phyloP scores from a whole-genome alignment of 2,797 vertebrate species.

The Buphagus erythrorhynchus region DNA sequence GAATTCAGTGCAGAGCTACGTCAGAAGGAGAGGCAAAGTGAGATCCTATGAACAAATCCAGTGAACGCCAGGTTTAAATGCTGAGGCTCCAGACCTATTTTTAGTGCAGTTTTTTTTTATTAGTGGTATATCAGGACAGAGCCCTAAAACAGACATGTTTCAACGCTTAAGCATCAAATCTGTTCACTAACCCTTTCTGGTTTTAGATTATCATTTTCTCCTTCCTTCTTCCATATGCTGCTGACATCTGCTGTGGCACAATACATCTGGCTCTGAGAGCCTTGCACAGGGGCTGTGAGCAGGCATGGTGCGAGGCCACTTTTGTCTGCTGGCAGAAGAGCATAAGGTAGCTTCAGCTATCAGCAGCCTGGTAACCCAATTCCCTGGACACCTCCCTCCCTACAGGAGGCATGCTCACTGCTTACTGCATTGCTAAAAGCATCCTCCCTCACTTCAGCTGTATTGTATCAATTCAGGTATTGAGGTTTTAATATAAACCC shows the following conservation, averaged over 20 bases:
- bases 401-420: neutral
- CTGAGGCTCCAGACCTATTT: neutral
- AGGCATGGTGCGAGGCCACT: neutral
- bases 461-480: constrained; percentile 17
- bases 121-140: neutral
- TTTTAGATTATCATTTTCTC: constrained; percentile 47
- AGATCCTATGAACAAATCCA: neutral
- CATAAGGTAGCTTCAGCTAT: neutral
- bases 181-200: constrained; percentile 33
- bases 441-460: neutral
- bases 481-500: constrained; percentile 25
- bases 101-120: neutral
- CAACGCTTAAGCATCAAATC: neutral
- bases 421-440: neutral
- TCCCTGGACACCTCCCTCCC: neutral
- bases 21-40: constrained; percentile 3
- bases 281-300: neutral
- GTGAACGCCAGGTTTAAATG: constrained; percentile 26
- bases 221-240: constrained; percentile 42
- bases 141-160: neutral
- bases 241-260: constrained; percentile 22
- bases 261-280: neutral
- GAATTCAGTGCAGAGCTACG: neutral
- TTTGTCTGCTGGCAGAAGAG: neutral
- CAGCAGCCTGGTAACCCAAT: neutral